Evolutionary conservation across 2,888 invertebrate genomes (phyloP).

Genomic region (Leucania comma): DNA sequence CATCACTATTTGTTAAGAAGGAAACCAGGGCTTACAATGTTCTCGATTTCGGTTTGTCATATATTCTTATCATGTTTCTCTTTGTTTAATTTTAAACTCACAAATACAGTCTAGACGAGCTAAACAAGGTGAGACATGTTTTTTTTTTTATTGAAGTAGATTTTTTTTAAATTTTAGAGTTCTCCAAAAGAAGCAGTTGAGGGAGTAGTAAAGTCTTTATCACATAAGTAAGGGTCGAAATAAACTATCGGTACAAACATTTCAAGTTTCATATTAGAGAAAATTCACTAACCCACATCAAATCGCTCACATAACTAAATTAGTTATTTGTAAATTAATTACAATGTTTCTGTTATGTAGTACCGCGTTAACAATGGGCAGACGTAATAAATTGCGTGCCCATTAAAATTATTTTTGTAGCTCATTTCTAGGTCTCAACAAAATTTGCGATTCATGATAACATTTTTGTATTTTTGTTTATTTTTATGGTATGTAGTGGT

Average conservation of each 20-base stretch:
- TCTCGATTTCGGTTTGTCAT: constrained; percentile 23
- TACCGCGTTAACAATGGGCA: constrained; percentile 53
- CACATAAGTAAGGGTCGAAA: not conserved
- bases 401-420: constrained; percentile 87
- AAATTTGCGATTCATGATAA: constrained; percentile 64
- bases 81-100: constrained; percentile 40
- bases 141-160: not conserved
- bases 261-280: constrained; percentile 15
- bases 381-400: constrained; percentile 76
- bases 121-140: constrained; percentile 8
- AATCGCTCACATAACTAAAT: constrained; percentile 45
- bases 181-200: not conserved
- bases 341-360: constrained; percentile 39
- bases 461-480: constrained; percentile 30
- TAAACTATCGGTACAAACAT: not conserved
- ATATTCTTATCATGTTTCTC: constrained; percentile 33
- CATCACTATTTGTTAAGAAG: constrained; percentile 17
- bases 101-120: constrained; percentile 20
- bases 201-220: constrained; percentile 1
- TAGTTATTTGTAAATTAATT: constrained; percentile 46
- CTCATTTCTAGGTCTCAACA: constrained; percentile 80
- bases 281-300: constrained; percentile 10
- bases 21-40: constrained; percentile 18
- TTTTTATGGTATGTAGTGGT: constrained; percentile 23
- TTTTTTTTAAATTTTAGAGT: not conserved